These are phyloP conservation scores for Antitype chi DNA, from an alignment of 2,888 invertebrate species.

Conservation along the genomic window DNA sequence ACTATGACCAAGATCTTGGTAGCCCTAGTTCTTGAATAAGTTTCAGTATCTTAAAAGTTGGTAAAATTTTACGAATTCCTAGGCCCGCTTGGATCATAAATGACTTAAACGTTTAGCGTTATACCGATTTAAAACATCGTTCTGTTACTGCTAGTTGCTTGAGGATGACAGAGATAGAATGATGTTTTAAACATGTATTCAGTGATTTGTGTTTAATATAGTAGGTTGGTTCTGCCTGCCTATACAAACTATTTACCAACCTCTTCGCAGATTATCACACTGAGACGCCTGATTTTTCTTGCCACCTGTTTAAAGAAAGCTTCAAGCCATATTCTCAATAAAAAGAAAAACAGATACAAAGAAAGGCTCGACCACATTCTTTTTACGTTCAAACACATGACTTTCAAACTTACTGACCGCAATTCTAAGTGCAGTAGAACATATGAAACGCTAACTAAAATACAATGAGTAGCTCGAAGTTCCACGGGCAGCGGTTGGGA, in stretches of 20 bases:
- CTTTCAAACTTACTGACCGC: conserved; percentile 5
- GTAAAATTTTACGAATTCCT: background rate
- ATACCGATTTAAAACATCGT: background rate
- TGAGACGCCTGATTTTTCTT: background rate
- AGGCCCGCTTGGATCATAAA: background rate
- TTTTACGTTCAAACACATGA: background rate
- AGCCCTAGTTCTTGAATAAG: background rate
- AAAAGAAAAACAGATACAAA: background rate
- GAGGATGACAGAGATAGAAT: background rate
- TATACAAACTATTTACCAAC: background rate
- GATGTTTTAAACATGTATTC: background rate
- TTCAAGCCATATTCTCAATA: background rate
- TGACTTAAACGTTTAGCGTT: background rate
- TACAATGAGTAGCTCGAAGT: conserved; percentile 41
- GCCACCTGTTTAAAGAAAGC: background rate
- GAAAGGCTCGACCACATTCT: background rate
- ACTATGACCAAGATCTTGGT: background rate
- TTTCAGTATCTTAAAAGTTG: background rate
- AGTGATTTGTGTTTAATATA: background rate
- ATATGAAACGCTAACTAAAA: conserved; percentile 43
- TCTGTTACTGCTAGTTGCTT: background rate
- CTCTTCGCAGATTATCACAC: background rate
- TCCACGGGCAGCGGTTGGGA: conserved; percentile 50
- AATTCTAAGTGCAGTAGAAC: conserved; percentile 35
- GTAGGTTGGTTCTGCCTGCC: background rate